Evolutionary conservation across 2,888 invertebrate species (phyloP), one percentile per base, ranked within the genome.

Genomic region (Ferdinandea cuprea): DNA sequence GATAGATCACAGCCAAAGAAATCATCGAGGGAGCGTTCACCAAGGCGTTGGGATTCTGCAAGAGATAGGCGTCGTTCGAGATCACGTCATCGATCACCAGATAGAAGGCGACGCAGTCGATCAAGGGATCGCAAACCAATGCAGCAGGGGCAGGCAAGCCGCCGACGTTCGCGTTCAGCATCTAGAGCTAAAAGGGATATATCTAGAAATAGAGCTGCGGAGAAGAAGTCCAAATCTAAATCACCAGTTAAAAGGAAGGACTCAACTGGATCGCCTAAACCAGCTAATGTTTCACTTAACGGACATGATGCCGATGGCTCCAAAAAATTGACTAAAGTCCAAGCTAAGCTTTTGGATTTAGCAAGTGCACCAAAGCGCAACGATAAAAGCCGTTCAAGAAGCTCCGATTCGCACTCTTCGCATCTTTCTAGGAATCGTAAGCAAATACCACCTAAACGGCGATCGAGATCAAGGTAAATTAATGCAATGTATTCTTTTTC

Each of bases 311-410:
- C 30, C 48, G 80, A 84, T 69, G 83, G 78, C 56, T 74, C 86
- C 30, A 85, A 86, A 54, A 86, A 86, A 68, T 81, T 93, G 68
- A 93, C 93, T 4, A 92, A 93, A 86, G 91, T 93, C 4, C 94
- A 94, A 88, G 93, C 93, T 3, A 94, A 94, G 87, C 89, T 94
- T 81, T 91, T 94, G 91, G 93, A 93, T 74, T 91, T 94, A 87
- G 93, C 94, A 0, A 85, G 85, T 66, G 93, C 93, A 6, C 59
- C 80, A 3, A 85, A 85, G 32, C 74, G 80, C 17, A 54, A 54
- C 19, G 85, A 85, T 79, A 88, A 88, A 85, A 85, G 85, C 25
- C 85, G 86, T 11, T 87, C 88, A 3, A 87, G 85, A 30, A 85
- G 85, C 46, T 80, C 84, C 5, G 80, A 52, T 54, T 81, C 85